Base-by-base conservation (phyloP, 2,888 invertebrate genomes). In the Dryococelus australis region DNA sequence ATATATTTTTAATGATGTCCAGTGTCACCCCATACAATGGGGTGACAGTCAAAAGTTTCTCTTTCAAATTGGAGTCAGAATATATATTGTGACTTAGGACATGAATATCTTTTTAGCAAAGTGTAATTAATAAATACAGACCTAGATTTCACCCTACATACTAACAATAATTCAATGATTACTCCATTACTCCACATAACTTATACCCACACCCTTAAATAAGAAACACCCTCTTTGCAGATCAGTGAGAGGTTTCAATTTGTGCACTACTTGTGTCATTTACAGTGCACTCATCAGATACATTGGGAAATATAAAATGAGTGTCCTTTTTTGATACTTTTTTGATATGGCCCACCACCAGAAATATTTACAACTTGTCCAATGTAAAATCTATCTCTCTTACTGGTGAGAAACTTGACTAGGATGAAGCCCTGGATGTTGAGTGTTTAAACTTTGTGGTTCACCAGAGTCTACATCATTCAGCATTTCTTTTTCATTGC, bases 311-410 rank as follows among this genome's bases (percentile, higher is more conserved):
- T 6, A 83, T 83, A 20, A 83, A 12, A 20, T 83, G n/a, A 28
- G 43, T 83, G 28, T 83, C 83, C 43, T 83, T 5, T 43, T 13
- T 83, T 35, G 35, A 83, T 1, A 43, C 43, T 83, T 83, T 83
- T 43, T 83, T 65, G 65, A 65, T 24, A 65, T 65, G 43, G 83
- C 9, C 6, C 13, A 43, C 83, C 43, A 24, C 83, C 83, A 27
- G 6, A 3, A 83, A 27, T 27, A 28, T 43, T 35, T 1, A 28
- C 24, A 83, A 83, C n/a, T 27, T 83, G 28, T 28, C 83, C 83
- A 28, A 83, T 83, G 35, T 35, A 83, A 83, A 83, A 83, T 28
- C 83, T 26, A 83, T 83, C 28, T 4, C 83, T 28, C 26, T 83
- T 83, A 5, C 35, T 83, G 12, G 83, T 83, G 28, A 12, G 35